Percentiles rank a stretch among this genome's conserved stretches.
Evolutionary conservation across 2,113 vertebrate genomes (phyloP).

Genomic region (Grallaria varia): DNA sequence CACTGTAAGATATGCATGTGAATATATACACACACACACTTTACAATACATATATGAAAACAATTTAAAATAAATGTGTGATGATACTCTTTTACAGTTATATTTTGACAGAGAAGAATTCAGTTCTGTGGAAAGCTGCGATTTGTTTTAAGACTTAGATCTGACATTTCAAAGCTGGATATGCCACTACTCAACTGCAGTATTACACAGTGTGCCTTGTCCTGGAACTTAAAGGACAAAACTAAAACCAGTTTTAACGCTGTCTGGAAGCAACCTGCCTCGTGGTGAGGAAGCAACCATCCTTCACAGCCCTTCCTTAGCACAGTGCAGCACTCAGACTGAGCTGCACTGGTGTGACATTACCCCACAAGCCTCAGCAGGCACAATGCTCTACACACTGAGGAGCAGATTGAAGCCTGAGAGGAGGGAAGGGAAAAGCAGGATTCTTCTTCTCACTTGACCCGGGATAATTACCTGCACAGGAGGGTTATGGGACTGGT

Average conservation of each 20-base stretch:
- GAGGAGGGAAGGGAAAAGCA: neutral
- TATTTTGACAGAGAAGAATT: neutral
- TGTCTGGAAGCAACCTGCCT: neutral
- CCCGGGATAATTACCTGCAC: neutral
- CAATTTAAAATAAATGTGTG: neutral
- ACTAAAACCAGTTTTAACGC: neutral
- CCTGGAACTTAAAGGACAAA: neutral
- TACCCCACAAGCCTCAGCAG: accelerated
- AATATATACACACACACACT: neutral
- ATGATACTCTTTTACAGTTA: neutral
- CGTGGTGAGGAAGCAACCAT: neutral
- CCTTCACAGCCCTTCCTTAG: neutral
- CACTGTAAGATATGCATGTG: neutral
- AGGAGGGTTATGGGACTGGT: neutral
- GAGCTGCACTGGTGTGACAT: neutral
- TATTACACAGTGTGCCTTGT: neutral
- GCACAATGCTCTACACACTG: neutral
- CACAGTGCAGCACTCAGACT: neutral
- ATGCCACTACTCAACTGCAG: neutral
- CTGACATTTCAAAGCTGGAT: neutral
- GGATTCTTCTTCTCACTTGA: neutral
- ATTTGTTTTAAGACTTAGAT: neutral
- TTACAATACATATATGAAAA: neutral
- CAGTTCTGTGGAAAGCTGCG: neutral
- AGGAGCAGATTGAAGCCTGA: neutral